A percentile compares a stretch with the other conserved stretches of the same genome.
phyloP scores from a whole-genome alignment of 92 coral and sea anemone genomes.

The Blastomussa wellsi region DNA sequence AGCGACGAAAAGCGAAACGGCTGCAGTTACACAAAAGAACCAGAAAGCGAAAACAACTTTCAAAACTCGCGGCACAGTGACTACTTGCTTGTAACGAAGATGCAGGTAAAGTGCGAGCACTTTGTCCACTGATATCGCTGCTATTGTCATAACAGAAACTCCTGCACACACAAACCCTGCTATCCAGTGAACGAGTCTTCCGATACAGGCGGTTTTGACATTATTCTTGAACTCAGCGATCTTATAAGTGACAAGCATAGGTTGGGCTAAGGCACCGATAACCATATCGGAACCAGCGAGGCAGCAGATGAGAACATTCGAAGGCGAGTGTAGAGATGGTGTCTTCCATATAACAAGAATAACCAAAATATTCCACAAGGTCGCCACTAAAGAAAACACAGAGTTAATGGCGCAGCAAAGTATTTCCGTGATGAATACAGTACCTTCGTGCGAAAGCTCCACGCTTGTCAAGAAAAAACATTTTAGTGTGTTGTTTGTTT shows the following conservation, averaged over 20 bases:
- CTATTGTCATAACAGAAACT: slow-evolving; percentile 47
- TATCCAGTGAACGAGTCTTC: slow-evolving; percentile 46
- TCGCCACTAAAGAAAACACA: slow-evolving; percentile 32
- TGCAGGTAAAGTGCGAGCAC: slow-evolving; percentile 38
- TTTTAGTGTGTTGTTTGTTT: neutral
- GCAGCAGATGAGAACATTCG: slow-evolving; percentile 50
- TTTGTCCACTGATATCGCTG: slow-evolving; percentile 48
- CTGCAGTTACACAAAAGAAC: slow-evolving; percentile 34
- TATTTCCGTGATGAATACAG: slow-evolving; percentile 19
- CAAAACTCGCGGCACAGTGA: slow-evolving; percentile 35
- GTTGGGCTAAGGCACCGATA: slow-evolving; percentile 50
- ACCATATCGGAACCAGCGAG: slow-evolving; percentile 51
- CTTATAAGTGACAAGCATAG: slow-evolving; percentile 39
- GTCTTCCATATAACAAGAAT: slow-evolving; percentile 40
- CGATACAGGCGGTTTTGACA: slow-evolving; percentile 35
- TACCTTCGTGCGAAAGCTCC: neutral
- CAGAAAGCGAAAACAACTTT: slow-evolving; percentile 31
- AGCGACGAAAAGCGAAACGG: slow-evolving; percentile 23
- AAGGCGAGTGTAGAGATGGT: slow-evolving; percentile 38
- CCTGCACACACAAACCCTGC: slow-evolving; percentile 52
- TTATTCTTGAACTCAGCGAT: slow-evolving; percentile 39
- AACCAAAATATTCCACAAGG: slow-evolving; percentile 31
- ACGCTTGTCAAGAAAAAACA: slow-evolving; percentile 34
- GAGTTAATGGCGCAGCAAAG: slow-evolving; percentile 33
- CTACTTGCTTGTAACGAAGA: slow-evolving; percentile 31